phyloP scores from a whole-genome alignment of 2,797 vertebrate genomes.

The Moxostoma hubbsi region DNA sequence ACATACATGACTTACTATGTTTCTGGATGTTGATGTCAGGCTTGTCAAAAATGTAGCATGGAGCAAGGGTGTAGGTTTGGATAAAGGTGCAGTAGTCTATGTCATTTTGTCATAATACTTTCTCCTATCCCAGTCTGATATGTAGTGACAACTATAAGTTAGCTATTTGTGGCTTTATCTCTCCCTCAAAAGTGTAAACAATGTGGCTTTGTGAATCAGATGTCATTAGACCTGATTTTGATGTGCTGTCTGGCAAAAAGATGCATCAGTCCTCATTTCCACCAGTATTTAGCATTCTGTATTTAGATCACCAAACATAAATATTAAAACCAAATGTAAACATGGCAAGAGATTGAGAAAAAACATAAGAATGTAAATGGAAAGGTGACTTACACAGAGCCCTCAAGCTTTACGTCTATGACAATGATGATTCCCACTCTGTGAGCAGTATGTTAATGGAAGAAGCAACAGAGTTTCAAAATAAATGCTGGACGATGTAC shows the following conservation, averaged over 20 bases:
- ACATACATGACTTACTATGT: too few relatives aligned
- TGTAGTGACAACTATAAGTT: too few relatives aligned
- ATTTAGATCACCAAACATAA: not conserved
- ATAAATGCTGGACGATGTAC: conserved; percentile 54
- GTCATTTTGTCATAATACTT: too few relatives aligned
- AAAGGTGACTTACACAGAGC: conserved; percentile 80
- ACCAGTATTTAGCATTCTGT: not conserved
- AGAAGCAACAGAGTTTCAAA: conserved; percentile 62
- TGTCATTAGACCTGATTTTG: too few relatives aligned
- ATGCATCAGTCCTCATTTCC: not conserved
- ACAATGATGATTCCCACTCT: conserved; percentile 86
- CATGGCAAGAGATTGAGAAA: conserved; percentile 21
- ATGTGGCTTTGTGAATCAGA: too few relatives aligned
- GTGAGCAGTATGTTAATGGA: conserved; percentile 64
- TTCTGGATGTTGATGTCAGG: too few relatives aligned
- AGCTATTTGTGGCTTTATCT: too few relatives aligned
- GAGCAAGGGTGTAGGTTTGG: too few relatives aligned
- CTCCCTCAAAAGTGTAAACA: too few relatives aligned
- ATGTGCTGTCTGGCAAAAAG: not conserved
- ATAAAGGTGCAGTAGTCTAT: too few relatives aligned
- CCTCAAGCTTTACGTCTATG: conserved; percentile 84
- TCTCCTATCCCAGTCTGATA: too few relatives aligned
- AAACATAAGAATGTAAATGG: conserved; percentile 45
- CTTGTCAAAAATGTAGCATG: too few relatives aligned
- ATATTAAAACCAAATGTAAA: conserved; percentile 4